phyloP scores from a whole-genome alignment of 1,140 invertebrate genomes.

The Zaprionus inermis region DNA sequence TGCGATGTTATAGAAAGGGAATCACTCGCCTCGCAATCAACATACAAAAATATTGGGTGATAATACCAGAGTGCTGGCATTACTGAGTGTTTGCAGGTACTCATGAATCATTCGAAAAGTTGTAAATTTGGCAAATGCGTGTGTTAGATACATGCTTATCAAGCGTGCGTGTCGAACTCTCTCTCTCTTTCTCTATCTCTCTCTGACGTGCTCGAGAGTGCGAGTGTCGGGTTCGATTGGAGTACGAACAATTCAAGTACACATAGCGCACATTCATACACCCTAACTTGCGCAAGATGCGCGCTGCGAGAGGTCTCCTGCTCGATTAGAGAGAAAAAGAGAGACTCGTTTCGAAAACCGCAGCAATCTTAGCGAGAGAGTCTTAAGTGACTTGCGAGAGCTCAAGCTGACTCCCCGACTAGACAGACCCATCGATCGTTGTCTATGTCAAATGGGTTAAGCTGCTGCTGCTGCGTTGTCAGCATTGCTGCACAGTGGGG shows the following conservation, averaged over 20 bases:
- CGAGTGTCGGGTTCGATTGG: neutral
- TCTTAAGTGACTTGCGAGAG: neutral
- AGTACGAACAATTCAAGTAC: neutral
- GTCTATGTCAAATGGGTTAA: conserved; percentile 50
- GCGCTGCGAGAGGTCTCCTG: neutral
- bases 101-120: neutral
- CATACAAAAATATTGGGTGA: neutral
- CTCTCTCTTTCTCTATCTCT: too few relatives aligned
- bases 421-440: conserved; percentile 33
- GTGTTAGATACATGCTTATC: neutral
- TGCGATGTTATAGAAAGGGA: neutral
- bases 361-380: neutral
- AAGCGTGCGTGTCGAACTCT: neutral
- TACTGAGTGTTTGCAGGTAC: neutral
- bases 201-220: neutral
- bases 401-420: neutral
- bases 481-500: conserved; percentile 36
- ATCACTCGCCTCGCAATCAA: neutral
- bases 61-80: neutral
- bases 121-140: neutral
- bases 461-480: conserved; percentile 35
- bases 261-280: neutral
- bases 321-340: neutral
- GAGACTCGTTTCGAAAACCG: conserved; percentile 33
- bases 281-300: neutral